Base-by-base conservation (phyloP, 2,888 invertebrate species). In the Eucera pruinosa region DNA sequence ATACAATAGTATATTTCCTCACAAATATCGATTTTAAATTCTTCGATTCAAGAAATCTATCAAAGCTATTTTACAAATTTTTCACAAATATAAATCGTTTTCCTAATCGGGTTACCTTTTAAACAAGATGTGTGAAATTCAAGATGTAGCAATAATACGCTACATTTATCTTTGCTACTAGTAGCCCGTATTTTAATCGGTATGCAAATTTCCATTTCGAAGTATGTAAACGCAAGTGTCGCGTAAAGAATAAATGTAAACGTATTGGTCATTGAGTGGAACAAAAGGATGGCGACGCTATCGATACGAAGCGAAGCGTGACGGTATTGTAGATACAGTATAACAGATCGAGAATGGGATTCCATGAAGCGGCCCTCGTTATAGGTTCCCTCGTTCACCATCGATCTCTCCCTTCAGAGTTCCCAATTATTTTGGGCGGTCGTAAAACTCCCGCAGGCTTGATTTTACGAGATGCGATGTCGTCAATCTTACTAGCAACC, bases 391-490 rank as follows among this genome's bases (percentile, higher is more conserved):
- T 23, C 15, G 39, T 39, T 23, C 30, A 13, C 13, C 36, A 45
- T 58, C 50, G 72, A 64, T 52, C 60, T 58, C 57, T 15, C 47
- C 43, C 20, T 45, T 58, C 20, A 25, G 48, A 43, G 67, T 25
- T 60, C 39, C 64, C 69, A 76, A 80, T 80, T 75, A 80, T 75
- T 80, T 80, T 27, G 47, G 11, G n/a, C 36, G 64, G 15, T 62
- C 75, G 70, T 80, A 75, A 79, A 80, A 36, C 54, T 58, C 61
- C 58, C 47, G 55, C 64, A 9, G 61, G 64, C 54, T 70, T 64
- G 80, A 79, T 80, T 79, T 80, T 75, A 80, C 58, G 74, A 69
- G 57, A 55, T 13, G 60, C 69, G 52, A 58, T 67, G 57, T 67
- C 69, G 58, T 64, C 66, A 58, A 80, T 80, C 80, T 66, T 67